A percentile compares a stretch with the other conserved stretches of the same genome.
Conservation (phyloP, 2,113 vertebrate genomes). For the Aphyosemion australe region DNA sequence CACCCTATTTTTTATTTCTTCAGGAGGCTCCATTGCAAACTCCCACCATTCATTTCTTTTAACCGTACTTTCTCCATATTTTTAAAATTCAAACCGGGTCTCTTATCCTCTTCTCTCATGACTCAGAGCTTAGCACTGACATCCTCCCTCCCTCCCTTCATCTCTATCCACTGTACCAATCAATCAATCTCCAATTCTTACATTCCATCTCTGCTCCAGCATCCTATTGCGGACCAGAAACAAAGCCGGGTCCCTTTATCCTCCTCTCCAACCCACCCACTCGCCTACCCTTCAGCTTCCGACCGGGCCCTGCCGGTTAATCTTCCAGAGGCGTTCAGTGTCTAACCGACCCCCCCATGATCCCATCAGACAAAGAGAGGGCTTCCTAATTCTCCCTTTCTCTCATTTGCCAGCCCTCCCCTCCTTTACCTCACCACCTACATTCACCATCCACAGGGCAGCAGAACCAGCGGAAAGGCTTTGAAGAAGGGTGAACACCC, state of each 20-base stretch:
- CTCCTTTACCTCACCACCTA: constrained; percentile 51
- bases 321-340: constrained; percentile 75
- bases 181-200: constrained; percentile 72
- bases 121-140: constrained; percentile 39
- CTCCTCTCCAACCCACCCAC: constrained; percentile 42
- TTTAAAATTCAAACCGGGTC: constrained; percentile 42
- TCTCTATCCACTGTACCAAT: constrained; percentile 67
- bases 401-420: constrained; percentile 56
- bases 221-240: constrained; percentile 68
- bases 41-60: constrained; percentile 48
- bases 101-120: constrained; percentile 34
- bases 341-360: constrained; percentile 66
- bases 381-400: constrained; percentile 77
- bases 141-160: constrained; percentile 29
- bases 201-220: constrained; percentile 71
- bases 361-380: constrained; percentile 73
- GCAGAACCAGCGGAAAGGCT: constrained; percentile 75
- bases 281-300: constrained; percentile 72
- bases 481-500: constrained; percentile 66
- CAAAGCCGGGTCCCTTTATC: constrained; percentile 66
- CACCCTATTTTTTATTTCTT: constrained; percentile 42
- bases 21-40: constrained; percentile 41
- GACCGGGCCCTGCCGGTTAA: constrained; percentile 73
- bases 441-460: constrained; percentile 70
- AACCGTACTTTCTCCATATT: constrained; percentile 63